phyloP scores from a whole-genome alignment of 1,140 invertebrate species.

The Oscheius sp. region DNA sequence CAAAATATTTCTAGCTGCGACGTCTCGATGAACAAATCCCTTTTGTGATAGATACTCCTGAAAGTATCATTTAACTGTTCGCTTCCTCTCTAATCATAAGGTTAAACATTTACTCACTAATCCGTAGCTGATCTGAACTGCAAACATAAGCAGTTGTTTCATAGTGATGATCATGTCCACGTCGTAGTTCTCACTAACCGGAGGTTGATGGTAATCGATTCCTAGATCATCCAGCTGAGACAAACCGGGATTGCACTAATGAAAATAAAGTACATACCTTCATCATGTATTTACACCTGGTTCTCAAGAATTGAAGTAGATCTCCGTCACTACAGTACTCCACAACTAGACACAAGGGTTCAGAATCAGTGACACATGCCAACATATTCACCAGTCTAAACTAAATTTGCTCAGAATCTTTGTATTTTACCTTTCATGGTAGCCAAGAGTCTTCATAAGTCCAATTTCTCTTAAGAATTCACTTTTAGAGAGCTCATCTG shows the following conservation, averaged over 20 bases:
- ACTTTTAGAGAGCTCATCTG: slow-evolving; percentile 58
- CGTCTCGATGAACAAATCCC: slow-evolving; percentile 64
- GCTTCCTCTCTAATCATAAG: neutral
- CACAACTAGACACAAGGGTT: slow-evolving; percentile 64
- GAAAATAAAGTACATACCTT: slow-evolving; percentile 43
- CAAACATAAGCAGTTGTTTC: slow-evolving; percentile 57
- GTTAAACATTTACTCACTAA: slow-evolving; percentile 42
- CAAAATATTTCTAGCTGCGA: slow-evolving; percentile 64
- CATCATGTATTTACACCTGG: slow-evolving; percentile 56
- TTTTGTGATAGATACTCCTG: slow-evolving; percentile 64
- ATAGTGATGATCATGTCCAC: slow-evolving; percentile 58
- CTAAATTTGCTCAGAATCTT: neutral
- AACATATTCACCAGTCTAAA: slow-evolving; percentile 64
- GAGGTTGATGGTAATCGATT: slow-evolving; percentile 51
- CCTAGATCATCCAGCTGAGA: slow-evolving; percentile 53
- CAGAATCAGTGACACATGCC: slow-evolving; percentile 63
- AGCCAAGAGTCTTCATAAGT: slow-evolving; percentile 65
- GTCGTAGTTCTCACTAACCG: slow-evolving; percentile 49
- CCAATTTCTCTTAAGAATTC: slow-evolving; percentile 65
- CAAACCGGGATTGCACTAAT: neutral
- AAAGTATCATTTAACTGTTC: no score
- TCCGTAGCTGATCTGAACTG: slow-evolving; percentile 60
- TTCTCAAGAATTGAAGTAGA: slow-evolving; percentile 62
- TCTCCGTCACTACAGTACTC: slow-evolving; percentile 64
- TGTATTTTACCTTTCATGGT: slow-evolving; percentile 55